Evolutionary conservation across 2,797 vertebrate species (phyloP).

Genomic region (Valencia hispanica): DNA sequence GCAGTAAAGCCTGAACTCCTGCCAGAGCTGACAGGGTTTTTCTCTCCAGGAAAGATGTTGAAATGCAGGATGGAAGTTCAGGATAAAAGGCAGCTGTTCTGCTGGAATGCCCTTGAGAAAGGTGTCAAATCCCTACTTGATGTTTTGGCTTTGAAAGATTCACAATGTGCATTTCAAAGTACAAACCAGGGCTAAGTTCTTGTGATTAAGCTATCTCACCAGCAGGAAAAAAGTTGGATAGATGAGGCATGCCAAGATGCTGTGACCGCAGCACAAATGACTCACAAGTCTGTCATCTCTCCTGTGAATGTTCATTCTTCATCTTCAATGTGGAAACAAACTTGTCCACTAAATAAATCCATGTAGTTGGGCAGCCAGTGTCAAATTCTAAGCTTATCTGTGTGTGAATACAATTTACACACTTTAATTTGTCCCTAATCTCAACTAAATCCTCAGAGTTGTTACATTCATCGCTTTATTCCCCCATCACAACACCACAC

Average conservation of each 20-base stretch:
- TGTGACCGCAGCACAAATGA: slow-evolving; percentile 41
- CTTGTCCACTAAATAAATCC: neutral
- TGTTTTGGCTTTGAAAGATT: slow-evolving; percentile 4
- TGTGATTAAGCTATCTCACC: slow-evolving; percentile 26
- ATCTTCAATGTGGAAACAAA: neutral
- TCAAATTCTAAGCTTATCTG: slow-evolving; percentile 24
- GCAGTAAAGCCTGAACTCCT: neutral
- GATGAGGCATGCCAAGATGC: slow-evolving; percentile 43
- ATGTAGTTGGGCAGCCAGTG: neutral
- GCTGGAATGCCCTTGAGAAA: slow-evolving; percentile 27
- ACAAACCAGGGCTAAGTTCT: slow-evolving; percentile 13
- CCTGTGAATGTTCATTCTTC: slow-evolving; percentile 45
- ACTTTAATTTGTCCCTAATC: slow-evolving; percentile 39
- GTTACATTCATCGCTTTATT: slow-evolving; percentile 59
- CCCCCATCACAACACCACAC: slow-evolving; percentile 27
- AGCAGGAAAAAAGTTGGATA: slow-evolving; percentile 49
- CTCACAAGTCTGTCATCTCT: slow-evolving; percentile 64
- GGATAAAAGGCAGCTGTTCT: slow-evolving; percentile 11
- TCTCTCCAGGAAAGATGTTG: slow-evolving; percentile 20
- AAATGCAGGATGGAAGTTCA: slow-evolving; percentile 20
- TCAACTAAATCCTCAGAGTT: slow-evolving; percentile 64
- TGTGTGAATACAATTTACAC: slow-evolving; percentile 36
- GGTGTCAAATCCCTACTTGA: neutral
- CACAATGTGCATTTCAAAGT: slow-evolving; percentile 19
- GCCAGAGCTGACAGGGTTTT: slow-evolving; percentile 26